Evolutionary conservation across 2,113 vertebrate species (phyloP).

Genomic region (Pterophyllum scalare): DNA sequence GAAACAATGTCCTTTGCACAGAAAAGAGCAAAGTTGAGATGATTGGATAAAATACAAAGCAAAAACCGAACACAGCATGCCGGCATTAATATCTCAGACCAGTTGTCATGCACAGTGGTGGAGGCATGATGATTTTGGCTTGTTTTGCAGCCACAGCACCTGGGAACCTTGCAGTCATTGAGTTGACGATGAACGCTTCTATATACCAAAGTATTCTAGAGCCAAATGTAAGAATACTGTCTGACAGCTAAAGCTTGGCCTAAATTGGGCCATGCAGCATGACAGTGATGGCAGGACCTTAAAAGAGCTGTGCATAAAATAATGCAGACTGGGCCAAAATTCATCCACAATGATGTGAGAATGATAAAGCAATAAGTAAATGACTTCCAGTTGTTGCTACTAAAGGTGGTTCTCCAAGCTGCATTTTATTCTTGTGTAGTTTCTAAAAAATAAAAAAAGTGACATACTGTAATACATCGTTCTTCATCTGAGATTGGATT

Average conservation of each 20-base stretch:
- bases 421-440: no score
- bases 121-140: neutral
- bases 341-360: no score
- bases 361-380: no score
- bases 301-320: neutral
- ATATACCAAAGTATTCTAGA: neutral
- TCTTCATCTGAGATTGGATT: no score
- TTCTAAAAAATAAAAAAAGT: no score
- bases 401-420: no score
- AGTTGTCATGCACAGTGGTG: neutral
- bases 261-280: accelerated
- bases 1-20: neutral
- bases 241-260: neutral
- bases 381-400: no score
- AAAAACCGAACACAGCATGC: neutral
- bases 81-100: neutral
- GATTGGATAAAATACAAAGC: neutral
- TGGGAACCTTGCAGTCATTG: neutral
- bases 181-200: neutral
- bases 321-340: no score
- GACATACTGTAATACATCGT: no score
- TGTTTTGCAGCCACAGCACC: neutral
- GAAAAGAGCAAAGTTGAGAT: neutral
- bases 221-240: neutral
- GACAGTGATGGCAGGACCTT: neutral